A percentile compares a stretch with the other conserved stretches of the same genome.
phyloP scores from a whole-genome alignment of 2,113 vertebrate genomes.

The Daboia siamensis region DNA sequence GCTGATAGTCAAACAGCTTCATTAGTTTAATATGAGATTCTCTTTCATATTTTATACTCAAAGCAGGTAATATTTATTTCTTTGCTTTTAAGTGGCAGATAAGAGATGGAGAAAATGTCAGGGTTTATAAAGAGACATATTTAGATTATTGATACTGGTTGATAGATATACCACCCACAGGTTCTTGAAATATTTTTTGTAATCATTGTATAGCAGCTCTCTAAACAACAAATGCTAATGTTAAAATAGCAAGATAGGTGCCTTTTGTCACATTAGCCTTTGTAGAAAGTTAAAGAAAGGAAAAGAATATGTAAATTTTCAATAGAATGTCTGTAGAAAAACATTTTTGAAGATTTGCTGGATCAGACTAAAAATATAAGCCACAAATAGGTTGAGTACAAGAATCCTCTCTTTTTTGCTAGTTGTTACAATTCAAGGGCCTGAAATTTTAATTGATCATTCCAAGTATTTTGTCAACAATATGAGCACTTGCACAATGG shows the following conservation, averaged over 20 bases:
- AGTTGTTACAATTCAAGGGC: background rate
- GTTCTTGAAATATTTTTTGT: conserved; percentile 23
- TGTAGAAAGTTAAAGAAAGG: background rate
- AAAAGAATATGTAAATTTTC: background rate
- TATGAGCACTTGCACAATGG: background rate
- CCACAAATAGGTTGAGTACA: background rate
- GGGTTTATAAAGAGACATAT: conserved; percentile 48
- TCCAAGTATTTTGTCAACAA: background rate
- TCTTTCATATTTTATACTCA: conserved; percentile 36
- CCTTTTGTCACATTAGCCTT: background rate
- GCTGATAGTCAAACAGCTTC: conserved; percentile 23
- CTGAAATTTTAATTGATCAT: background rate
- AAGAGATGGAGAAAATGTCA: conserved; percentile 39
- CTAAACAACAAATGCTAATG: background rate
- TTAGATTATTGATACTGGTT: conserved; percentile 31
- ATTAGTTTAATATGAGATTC: conserved; percentile 39
- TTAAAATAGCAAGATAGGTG: background rate
- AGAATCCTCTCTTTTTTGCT: background rate
- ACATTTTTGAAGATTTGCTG: background rate
- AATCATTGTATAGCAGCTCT: conserved; percentile 46
- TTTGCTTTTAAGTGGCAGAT: conserved; percentile 45
- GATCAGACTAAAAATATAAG: background rate
- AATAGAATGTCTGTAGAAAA: background rate
- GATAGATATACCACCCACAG: conserved; percentile 26
- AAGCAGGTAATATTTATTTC: conserved; percentile 34